phyloP scores from a whole-genome alignment of 1,140 invertebrate genomes.

The Paramacrobiotus metropolitanus region DNA sequence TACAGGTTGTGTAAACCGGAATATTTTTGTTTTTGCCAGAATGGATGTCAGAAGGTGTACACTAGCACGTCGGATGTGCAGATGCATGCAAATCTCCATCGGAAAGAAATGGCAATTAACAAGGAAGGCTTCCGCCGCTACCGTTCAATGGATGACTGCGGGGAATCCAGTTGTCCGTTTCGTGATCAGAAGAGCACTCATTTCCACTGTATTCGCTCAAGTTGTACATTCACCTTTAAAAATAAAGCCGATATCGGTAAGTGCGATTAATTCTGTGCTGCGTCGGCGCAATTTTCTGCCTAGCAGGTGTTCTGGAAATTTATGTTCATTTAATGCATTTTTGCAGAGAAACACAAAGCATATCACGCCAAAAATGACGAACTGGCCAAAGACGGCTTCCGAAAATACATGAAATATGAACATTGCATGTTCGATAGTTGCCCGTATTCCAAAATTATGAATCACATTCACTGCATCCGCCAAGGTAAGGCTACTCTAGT shows the following conservation, averaged over 20 bases:
- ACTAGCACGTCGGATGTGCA: constrained; percentile 96
- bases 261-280: constrained; percentile 15
- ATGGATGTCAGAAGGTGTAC: constrained; percentile 87
- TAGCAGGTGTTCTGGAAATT: not conserved
- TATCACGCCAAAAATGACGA: constrained; percentile 96
- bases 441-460: constrained; percentile 73
- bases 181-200: constrained; percentile 86
- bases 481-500: constrained; percentile 32
- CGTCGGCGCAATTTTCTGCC: not conserved
- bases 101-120: constrained; percentile 88
- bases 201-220: constrained; percentile 72
- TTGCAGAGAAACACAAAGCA: constrained; percentile 87
- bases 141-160: constrained; percentile 71
- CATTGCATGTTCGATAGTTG: constrained; percentile 69
- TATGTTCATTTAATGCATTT: constrained; percentile 12
- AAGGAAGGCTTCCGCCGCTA: constrained; percentile 83
- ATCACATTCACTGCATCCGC: constrained; percentile 93
- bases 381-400: constrained; percentile 78
- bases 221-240: constrained; percentile 86
- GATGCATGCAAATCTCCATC: constrained; percentile 96
- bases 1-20: too few species aligned
- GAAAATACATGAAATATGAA: constrained; percentile 96
- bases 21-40: constrained; percentile 24
- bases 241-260: constrained; percentile 98
- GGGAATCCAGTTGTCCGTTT: constrained; percentile 60